Conservation (phyloP, 2,113 vertebrate genomes). For the Coracopsis vasa region DNA sequence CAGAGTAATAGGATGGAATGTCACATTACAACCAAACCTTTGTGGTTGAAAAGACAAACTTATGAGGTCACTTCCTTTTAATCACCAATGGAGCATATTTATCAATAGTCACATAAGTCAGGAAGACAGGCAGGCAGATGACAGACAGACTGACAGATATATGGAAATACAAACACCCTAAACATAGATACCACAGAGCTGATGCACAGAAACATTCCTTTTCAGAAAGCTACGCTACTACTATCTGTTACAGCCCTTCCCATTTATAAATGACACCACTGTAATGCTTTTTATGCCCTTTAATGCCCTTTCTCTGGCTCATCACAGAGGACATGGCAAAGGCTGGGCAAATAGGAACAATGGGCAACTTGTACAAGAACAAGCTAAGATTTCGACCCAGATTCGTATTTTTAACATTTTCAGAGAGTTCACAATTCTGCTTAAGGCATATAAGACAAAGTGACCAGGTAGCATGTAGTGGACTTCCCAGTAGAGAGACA, state of each 20-base stretch:
- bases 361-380: not conserved
- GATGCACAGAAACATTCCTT: not conserved
- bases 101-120: slow-evolving; percentile 6
- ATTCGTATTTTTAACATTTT: not conserved
- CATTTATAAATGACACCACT: not conserved
- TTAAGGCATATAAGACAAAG: not conserved
- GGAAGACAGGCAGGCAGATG: slow-evolving; percentile 18
- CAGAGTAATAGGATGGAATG: slow-evolving; percentile 67
- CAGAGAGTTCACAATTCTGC: not conserved
- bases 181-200: not conserved
- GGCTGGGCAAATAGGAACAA: not conserved
- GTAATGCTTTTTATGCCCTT: not conserved
- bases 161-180: slow-evolving; percentile 34
- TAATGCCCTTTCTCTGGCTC: not conserved
- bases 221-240: not conserved
- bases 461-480: not conserved
- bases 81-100: slow-evolving; percentile 20
- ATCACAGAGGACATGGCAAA: not conserved
- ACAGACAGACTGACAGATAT: slow-evolving; percentile 60
- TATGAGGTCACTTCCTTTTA: slow-evolving; percentile 77
- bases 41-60: slow-evolving; percentile 66
- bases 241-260: not conserved
- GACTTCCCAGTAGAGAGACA: not conserved
- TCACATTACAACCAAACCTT: slow-evolving; percentile 67
- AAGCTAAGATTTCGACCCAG: not conserved